Evolutionary conservation across 1,140 invertebrate genomes (phyloP), one percentile per base, ranked within the genome.

Genomic region (Drosophila pachea): DNA sequence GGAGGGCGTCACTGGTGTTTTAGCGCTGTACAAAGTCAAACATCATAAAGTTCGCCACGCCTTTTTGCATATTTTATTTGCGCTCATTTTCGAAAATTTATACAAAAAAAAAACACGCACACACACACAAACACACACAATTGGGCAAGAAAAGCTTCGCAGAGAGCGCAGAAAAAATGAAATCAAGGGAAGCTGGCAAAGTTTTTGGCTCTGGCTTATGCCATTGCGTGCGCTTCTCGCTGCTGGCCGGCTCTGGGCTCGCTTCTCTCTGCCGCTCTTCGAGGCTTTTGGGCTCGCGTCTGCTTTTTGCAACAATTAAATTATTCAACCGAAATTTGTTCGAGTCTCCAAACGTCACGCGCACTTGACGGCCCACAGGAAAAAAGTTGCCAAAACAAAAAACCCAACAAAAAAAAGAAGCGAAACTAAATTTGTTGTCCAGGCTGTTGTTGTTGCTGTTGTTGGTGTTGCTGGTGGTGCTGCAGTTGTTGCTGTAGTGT

Each of bases 31-130:
- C 76, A 84, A 84, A 84, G 81, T 84, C 81, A 84, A 84, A 84
- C 76, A 84, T 84, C 81, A 84, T 84, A 84, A 84, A 84, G 81
- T 84, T 84, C 74, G 76, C 81, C 79, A 84, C 76, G 81, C 81
- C 81, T 86, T 86, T 86, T 84, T 84, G 81, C 81, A 84, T 86
- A 84, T 84, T 84, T 84, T 84, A 84, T 84, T 84, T 86, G 79
- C 62, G 79, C 81, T 86, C 78, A 86, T 76, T 84, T 86, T 65
- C 62, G 42, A 31, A 64, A 42, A n/a, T n/a, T n/a, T n/a, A n/a
- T n/a, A 29, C 40, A 65, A 61, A 55, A 42, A 31, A 7, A 32
- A 33, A 45, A 48, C n/a, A n/a, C n/a, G n/a, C n/a, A n/a, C n/a
- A n/a, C n/a, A 9, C 33, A 68, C 42, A n/a, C n/a, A n/a, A n/a